Evolutionary conservation across 2,888 invertebrate species (phyloP).

Genomic region (Nymphalis polychloros): DNA sequence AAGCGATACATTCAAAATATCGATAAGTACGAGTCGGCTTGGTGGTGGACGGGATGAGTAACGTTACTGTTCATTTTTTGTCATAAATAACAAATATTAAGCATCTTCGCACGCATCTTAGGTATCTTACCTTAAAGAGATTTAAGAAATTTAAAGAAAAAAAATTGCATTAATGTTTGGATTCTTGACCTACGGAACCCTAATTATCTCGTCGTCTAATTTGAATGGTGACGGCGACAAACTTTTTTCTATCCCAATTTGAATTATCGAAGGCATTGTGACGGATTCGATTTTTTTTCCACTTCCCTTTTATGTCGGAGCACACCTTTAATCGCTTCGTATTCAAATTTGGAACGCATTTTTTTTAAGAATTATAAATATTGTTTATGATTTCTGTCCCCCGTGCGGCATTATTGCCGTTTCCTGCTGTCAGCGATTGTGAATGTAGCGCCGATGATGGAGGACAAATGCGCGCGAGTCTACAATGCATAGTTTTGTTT

Average conservation of each 20-base stretch:
- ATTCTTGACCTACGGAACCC: constrained; percentile 28
- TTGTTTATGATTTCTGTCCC: constrained; percentile 69
- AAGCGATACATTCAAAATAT: constrained; percentile 44
- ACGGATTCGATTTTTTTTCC: constrained; percentile 52
- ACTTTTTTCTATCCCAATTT: constrained; percentile 54
- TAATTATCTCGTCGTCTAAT: constrained; percentile 73
- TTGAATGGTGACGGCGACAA: constrained; percentile 71
- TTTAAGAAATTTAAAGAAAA: neutral
- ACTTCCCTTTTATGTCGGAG: constrained; percentile 47
- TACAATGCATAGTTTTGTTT: constrained; percentile 39
- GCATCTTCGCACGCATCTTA: neutral
- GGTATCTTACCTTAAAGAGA: too few species aligned
- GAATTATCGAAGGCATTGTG: constrained; percentile 61
- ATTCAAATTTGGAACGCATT: constrained; percentile 67
- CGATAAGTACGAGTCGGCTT: constrained; percentile 33
- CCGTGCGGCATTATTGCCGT: constrained; percentile 64
- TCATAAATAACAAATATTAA: neutral
- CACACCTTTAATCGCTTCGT: constrained; percentile 60
- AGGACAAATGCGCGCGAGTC: constrained; percentile 55
- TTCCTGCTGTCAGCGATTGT: constrained; percentile 75
- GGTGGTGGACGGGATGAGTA: neutral
- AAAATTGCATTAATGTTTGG: neutral
- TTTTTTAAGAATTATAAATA: constrained; percentile 67
- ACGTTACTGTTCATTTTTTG: neutral
- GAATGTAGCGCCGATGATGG: constrained; percentile 66